Evolutionary conservation across 2,113 vertebrate species (phyloP).

Genomic region (Microcebus murinus): DNA sequence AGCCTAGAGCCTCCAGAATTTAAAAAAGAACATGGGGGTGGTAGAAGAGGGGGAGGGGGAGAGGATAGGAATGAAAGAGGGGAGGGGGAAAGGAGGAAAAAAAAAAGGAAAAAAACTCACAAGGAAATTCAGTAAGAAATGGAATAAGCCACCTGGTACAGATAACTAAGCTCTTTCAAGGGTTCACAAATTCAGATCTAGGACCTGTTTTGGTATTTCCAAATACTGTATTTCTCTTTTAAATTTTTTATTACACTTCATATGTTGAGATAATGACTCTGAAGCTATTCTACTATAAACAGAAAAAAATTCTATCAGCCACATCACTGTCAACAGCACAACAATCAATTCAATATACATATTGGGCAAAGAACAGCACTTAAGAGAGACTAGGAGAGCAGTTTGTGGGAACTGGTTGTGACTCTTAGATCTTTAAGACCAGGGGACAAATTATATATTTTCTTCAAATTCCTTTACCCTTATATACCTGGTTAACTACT

Average conservation of each 20-base stretch:
- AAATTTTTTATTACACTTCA: neutral
- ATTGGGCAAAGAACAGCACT: neutral
- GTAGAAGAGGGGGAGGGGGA: no score
- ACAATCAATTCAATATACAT: neutral
- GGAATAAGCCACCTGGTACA: neutral
- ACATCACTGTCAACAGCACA: neutral
- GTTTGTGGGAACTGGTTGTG: neutral
- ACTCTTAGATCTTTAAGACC: neutral
- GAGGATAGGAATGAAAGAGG: neutral
- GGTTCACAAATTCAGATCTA: conserved; percentile 48
- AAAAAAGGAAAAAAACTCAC: neutral
- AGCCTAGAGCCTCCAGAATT: conserved; percentile 75
- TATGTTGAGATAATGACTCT: conserved; percentile 2
- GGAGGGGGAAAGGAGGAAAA: no score
- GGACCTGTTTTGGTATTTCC: neutral
- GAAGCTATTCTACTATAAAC: conserved; percentile 37
- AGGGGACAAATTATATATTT: neutral
- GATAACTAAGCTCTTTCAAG: conserved; percentile 29
- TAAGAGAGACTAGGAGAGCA: neutral
- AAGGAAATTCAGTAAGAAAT: neutral
- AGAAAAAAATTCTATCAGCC: neutral
- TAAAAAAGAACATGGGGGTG: neutral
- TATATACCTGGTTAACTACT: neutral
- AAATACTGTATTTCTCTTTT: neutral
- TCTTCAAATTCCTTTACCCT: conserved; percentile 4